Base-by-base conservation (phyloP, 2,797 vertebrate genomes). In the Menidia menidia region DNA sequence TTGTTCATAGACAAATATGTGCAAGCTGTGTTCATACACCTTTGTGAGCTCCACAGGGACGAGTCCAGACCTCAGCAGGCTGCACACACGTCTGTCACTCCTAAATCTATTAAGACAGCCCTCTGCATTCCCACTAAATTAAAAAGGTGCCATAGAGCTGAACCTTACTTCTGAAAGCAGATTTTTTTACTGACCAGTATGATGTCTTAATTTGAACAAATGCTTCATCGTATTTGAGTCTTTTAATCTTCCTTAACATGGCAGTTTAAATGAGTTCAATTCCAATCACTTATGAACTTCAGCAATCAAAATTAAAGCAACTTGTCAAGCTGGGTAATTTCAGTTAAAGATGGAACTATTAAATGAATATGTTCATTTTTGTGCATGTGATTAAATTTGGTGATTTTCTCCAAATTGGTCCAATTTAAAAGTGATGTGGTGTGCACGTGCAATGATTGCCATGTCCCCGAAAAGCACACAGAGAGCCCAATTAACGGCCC, bases 81-180 rank as follows among this genome's bases (percentile, higher is more conserved):
- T 53, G 51, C 64, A 6, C 60, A 51, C 68, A 13, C 52, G 58
- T 42, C 55, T 60, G 60, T 71, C 69, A 44, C 60, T 68, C 68
- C 75, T 67, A 45, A 68, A 16, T 82, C 73, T 75, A 55, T 62
- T 65, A 57, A 73, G 60, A 65, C 0, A 2, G 61, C 63, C 16
- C 51, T 70, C 77, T 65, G 18, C 74, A 77, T 3, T 42, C 68
- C 69, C 57, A 32, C 32, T 48, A 65, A 78, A 84, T 87, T 74
- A 60, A 85, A 81, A 80, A 55, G 56, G 52, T 10, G 48, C 60
- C 43, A 66, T 68, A 77, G 76, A 75, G 73, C 73, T 71, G 31
- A 60, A 39, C 14, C 18, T 3, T 2, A 19, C 60, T 1, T 16
- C 60, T 71, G 60, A 68, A 80, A 66, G 52, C 59, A 9, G 47